These are phyloP conservation scores for Symphodus melops DNA, from an alignment of 2,113 vertebrate species.

Conservation along the genomic window DNA sequence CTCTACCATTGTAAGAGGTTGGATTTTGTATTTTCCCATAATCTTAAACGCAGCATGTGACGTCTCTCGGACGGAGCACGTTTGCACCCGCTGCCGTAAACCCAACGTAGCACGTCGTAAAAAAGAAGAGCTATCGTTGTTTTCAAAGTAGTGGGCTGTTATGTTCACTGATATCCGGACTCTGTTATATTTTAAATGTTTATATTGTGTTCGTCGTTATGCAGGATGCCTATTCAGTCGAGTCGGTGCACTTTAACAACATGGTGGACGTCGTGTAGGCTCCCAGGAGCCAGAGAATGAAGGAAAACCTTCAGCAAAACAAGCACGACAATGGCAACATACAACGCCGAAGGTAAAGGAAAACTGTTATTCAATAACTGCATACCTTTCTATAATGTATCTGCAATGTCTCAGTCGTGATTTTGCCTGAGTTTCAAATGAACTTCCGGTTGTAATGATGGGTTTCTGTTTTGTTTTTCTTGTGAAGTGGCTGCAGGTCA, in stretches of 20 bases:
- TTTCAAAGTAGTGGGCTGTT: constrained; percentile 23
- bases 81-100: constrained; percentile 60
- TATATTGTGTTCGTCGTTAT: background rate
- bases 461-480: constrained; percentile 11
- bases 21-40: constrained; percentile 9
- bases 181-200: rapidly evolving
- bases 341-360: constrained; percentile 76
- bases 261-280: background rate
- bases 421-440: background rate
- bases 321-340: constrained; percentile 76
- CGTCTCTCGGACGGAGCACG: constrained; percentile 17
- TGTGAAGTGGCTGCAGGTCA: constrained; percentile 82
- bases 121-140: background rate
- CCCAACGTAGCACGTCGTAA: constrained; percentile 44
- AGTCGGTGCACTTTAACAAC: background rate
- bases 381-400: background rate
- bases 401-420: too few species aligned
- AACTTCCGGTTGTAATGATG: background rate
- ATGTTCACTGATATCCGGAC: background rate
- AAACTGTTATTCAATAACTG: background rate
- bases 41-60: constrained; percentile 17
- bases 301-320: constrained; percentile 53
- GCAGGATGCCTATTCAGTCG: background rate
- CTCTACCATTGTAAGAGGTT: background rate
- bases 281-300: constrained; percentile 43